These are phyloP conservation scores for Pseudeuparius sepicola DNA, from an alignment of 2,888 invertebrate species.

Conservation along the genomic window DNA sequence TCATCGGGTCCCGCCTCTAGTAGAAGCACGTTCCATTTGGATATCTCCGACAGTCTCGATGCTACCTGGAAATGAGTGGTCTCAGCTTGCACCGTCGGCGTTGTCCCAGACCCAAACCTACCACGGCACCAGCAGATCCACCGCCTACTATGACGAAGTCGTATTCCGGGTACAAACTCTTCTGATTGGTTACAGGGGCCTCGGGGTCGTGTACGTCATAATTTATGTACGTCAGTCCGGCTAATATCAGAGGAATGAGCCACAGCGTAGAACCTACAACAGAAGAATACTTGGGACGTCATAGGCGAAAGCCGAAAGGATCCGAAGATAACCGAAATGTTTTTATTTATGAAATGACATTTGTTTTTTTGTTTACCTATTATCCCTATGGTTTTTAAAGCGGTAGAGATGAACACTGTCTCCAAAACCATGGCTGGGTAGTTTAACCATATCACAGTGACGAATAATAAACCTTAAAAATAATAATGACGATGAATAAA, in stretches of 20 bases:
- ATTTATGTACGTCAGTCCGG: constrained; percentile 70
- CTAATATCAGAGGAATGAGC: constrained; percentile 74
- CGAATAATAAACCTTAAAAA: too few species aligned
- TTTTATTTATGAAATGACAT: too few species aligned
- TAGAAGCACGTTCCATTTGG: constrained; percentile 66
- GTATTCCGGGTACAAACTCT: constrained; percentile 55
- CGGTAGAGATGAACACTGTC: constrained; percentile 65
- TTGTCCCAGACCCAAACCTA: constrained; percentile 12
- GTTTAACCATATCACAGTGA: not conserved
- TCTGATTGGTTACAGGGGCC: constrained; percentile 59
- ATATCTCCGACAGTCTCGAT: constrained; percentile 59
- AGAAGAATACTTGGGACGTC: too few species aligned
- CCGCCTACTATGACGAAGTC: constrained; percentile 79
- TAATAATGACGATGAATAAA: too few species aligned
- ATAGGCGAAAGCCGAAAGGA: too few species aligned
- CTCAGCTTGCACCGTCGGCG: not conserved
- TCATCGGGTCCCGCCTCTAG: constrained; percentile 82
- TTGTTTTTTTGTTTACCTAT: too few species aligned
- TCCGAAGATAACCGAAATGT: too few species aligned
- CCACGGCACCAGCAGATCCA: constrained; percentile 83
- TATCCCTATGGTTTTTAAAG: constrained; percentile 66
- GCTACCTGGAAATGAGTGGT: constrained; percentile 47
- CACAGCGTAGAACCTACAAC: constrained; percentile 70
- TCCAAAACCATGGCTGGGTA: constrained; percentile 55
- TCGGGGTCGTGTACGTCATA: constrained; percentile 77